Conservation (phyloP, 2,888 invertebrate species). For the Capitulum mitella region DNA sequence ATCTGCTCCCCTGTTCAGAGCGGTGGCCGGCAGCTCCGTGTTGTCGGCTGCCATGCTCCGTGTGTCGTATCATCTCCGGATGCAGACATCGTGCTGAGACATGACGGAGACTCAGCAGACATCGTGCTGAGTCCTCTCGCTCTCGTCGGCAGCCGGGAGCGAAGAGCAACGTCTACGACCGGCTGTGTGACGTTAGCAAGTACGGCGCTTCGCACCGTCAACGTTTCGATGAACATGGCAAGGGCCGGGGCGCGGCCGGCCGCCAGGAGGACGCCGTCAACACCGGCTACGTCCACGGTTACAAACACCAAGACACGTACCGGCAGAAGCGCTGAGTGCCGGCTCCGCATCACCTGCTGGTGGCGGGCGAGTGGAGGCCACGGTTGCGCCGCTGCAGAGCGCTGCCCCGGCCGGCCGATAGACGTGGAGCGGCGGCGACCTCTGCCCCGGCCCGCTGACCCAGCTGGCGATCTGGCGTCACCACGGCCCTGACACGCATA, state of each 20-base stretch:
- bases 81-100: background rate
- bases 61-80: background rate
- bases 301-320: constrained; percentile 40
- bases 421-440: too few species aligned
- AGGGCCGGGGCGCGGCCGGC: constrained; percentile 44
- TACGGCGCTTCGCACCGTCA: constrained; percentile 38
- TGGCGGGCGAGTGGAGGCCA: too few species aligned
- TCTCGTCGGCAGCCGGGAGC: background rate
- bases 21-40: background rate
- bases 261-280: constrained; percentile 41
- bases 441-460: too few species aligned
- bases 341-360: too few species aligned
- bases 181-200: constrained; percentile 45
- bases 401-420: too few species aligned
- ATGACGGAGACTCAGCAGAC: too few species aligned
- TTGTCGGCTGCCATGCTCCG: background rate
- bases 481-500: too few species aligned
- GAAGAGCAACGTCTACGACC: constrained; percentile 40
- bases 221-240: constrained; percentile 45
- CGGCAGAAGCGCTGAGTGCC: constrained; percentile 33
- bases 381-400: too few species aligned
- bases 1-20: background rate
- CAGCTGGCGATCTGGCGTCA: too few species aligned
- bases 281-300: constrained; percentile 45
- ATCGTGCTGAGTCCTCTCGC: background rate